Percentiles rank a stretch among this genome's conserved stretches.
phyloP scores from a whole-genome alignment of 2,797 vertebrate genomes.

The Gambelia wislizenii region DNA sequence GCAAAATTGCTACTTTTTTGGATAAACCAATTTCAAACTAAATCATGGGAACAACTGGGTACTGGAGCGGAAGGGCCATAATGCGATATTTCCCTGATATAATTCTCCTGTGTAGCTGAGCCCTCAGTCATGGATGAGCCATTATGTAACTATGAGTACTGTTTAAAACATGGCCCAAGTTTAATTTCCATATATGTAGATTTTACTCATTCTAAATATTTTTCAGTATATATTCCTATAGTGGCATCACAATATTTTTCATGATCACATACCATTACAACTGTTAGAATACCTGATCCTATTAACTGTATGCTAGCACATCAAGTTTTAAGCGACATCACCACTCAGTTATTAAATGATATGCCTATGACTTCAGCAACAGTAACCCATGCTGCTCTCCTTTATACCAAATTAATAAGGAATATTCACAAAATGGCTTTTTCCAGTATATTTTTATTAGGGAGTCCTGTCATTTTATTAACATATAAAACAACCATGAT shows the following conservation, averaged over 20 bases:
- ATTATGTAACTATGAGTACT: not conserved
- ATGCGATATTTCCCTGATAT: too few relatives aligned
- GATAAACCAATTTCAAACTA: too few relatives aligned
- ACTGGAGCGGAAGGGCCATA: too few relatives aligned
- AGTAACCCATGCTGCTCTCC: not conserved
- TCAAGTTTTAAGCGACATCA: not conserved
- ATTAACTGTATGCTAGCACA: not conserved
- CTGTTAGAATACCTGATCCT: too few relatives aligned
- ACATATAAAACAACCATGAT: slow-evolving; percentile 97
- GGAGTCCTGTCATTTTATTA: slow-evolving; percentile 94
- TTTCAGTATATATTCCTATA: not conserved
- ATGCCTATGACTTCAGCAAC: not conserved
- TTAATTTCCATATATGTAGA: not conserved
- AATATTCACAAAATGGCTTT: slow-evolving; percentile 51
- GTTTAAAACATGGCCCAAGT: not conserved
- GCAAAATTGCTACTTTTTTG: too few relatives aligned
- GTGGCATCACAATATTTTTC: not conserved
- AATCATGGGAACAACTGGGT: too few relatives aligned
- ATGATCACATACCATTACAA: not conserved
- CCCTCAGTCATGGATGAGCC: not conserved
- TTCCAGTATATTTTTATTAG: slow-evolving; percentile 83
- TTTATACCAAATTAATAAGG: not conserved
- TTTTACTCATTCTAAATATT: not conserved
- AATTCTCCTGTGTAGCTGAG: too few relatives aligned
- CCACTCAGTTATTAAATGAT: not conserved